Evolutionary conservation across 2,113 vertebrate species (phyloP), one percentile per base, ranked within the genome.

Genomic region (Prionailurus viverrinus): DNA sequence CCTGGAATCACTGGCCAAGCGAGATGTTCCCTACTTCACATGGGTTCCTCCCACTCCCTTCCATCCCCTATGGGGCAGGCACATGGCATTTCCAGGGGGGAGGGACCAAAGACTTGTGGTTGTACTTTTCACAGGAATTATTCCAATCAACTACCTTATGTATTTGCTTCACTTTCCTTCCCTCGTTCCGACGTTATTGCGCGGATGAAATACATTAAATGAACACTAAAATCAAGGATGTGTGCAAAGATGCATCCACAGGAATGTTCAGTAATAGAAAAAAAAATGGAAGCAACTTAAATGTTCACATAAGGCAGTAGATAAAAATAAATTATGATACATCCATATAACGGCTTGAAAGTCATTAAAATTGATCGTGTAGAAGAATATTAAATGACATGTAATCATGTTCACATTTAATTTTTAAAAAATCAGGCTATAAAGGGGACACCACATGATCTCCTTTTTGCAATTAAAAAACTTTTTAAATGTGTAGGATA

Each of bases 261-360:
- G 81, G 63, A 90, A 96, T 91, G 80, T 41, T 92, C 65, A n/a
- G 29, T 61, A 78, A 69, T 51, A 94, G 83, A 33, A 76, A 87
- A 96, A 96, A 90, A 74, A 95, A 61, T 65, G 58, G 63, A 66
- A 96, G 27, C 31, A 81, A 48, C 55, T 48, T 96, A 87, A 95
- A 88, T 8, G 33, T 84, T 97, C 96, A 76, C 65, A 68, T 81
- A 91, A 94, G 48, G 27, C 55, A 97, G 91, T 36, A 95, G 76
- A 97, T 97, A 96, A 97, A 97, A 97, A 88, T 85, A 92, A 96
- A 81, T 97, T 92, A 97, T 81, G 76, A 55, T 95, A 66, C 23
- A 12, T 79, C 48, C 51, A 21, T 74, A 36, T 61, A 92, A 80
- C 58, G 51, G 91, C 90, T 97, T 91, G 69, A 63, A 76, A 76